Percentiles rank a stretch among this genome's conserved stretches.
Evolutionary conservation across 2,888 invertebrate genomes (phyloP).

Genomic region (Phytoseiulus persimilis): DNA sequence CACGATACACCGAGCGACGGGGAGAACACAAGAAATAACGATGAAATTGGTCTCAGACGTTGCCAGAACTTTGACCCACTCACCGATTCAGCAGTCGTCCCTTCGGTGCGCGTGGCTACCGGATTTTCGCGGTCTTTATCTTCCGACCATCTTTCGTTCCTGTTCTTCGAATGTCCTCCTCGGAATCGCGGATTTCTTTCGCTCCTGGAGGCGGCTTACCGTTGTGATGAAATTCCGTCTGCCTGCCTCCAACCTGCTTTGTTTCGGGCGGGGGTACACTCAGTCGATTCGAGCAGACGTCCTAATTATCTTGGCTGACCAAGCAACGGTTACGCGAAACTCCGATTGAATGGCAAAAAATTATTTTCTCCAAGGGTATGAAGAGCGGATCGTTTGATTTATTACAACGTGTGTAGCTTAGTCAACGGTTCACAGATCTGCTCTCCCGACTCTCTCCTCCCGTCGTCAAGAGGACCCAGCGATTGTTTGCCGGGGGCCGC

Average conservation of each 20-base stretch:
- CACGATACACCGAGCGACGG: too few relatives aligned
- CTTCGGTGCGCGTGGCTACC: too few relatives aligned
- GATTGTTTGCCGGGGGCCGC: too few relatives aligned
- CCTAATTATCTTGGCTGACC: not conserved
- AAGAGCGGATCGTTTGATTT: not conserved
- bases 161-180: too few relatives aligned
- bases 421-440: not conserved
- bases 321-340: not conserved
- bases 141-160: not conserved
- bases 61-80: not conserved
- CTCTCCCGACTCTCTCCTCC: not conserved
- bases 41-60: not conserved
- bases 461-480: not conserved
- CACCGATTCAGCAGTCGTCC: not conserved
- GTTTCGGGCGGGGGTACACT: not conserved
- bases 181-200: too few relatives aligned
- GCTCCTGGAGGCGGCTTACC: too few relatives aligned
- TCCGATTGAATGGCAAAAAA: not conserved
- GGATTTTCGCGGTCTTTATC: too few relatives aligned
- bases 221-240: too few relatives aligned
- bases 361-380: not conserved
- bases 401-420: not conserved
- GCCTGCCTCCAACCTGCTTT: too few relatives aligned
- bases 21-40: too few relatives aligned
- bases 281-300: not conserved